Evolutionary conservation across 2,888 invertebrate species (phyloP).

Genomic region (Lasiommata megera): DNA sequence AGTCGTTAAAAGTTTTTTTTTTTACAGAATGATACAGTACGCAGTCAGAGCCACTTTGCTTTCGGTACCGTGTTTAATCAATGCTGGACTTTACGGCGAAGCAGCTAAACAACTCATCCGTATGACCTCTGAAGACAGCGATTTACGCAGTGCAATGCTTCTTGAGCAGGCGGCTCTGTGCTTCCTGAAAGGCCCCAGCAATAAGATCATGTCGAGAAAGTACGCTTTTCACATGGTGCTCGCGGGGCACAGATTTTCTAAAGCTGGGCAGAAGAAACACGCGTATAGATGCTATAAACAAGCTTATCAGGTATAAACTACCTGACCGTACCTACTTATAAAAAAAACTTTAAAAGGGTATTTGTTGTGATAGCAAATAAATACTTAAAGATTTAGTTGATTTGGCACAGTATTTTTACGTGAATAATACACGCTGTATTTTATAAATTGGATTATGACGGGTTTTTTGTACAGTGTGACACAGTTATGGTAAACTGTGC

Average conservation of each 20-base stretch:
- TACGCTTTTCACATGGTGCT: conserved; percentile 98
- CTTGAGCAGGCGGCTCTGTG: conserved; percentile 97
- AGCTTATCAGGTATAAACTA: conserved; percentile 88
- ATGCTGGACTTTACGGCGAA: conserved; percentile 89
- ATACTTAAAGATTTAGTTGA: too few species aligned
- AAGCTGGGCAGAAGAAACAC: conserved; percentile 95
- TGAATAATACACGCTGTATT: too few species aligned
- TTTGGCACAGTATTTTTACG: too few species aligned
- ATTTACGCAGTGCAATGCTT: conserved; percentile 94
- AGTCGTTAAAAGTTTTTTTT: conserved; percentile 8
- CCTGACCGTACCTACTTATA: background rate
- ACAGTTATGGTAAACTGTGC: too few species aligned
- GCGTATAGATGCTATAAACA: conserved; percentile 95
- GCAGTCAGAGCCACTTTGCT: conserved; percentile 95
- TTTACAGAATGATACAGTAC: conserved; percentile 90
- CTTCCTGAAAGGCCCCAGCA: conserved; percentile 84
- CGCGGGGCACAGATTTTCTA: conserved; percentile 96
- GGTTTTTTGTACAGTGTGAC: too few species aligned
- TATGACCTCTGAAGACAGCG: conserved; percentile 98
- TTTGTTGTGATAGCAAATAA: background rate
- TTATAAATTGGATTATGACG: too few species aligned
- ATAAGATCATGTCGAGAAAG: conserved; percentile 91
- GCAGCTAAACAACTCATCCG: conserved; percentile 97
- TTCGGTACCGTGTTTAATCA: conserved; percentile 92
- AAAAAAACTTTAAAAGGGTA: too few species aligned